Base-by-base conservation (phyloP, 2,113 vertebrate genomes). In the Toxotes jaculatrix region DNA sequence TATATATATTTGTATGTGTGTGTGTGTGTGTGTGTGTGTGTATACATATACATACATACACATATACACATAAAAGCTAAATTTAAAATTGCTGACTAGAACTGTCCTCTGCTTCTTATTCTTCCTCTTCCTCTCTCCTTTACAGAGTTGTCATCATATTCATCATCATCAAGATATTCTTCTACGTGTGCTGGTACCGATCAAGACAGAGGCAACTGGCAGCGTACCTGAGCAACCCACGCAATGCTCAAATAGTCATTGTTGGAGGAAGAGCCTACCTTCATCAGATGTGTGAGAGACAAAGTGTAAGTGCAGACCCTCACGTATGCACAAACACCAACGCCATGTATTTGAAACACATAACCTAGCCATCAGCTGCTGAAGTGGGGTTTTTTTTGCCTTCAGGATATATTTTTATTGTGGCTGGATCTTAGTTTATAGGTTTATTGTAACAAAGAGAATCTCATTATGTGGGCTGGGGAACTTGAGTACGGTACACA, bases 111-210 rank as follows among this genome's bases (percentile, higher is more conserved):
- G 27, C 27, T 27, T 27, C 27, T 27, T 27, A 27, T 27, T 27
- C 27, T 27, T 34, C 4, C 4, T 10, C 8, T 4, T 36, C 42
- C 3, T 66, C 3, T 74, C 16, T 56, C 38, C 14, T 76, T 74
- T 40, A 14, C 87, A 95, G 95, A 93, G 95, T 96, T 61, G 96
- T 96, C 27, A 96, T 96, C 69, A 92, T 96, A 86, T 96, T 96
- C 89, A 96, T 96, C 84, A 95, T 96, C 74, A 95, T 96, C 78
- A 96, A 96, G 91, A 96, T 96, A 74, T 96, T 96, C 91, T 96
- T 96, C 93, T 96, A 96, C 72, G 95, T 96, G 60, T 96, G 96
- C 92, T 96, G 96, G 96, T 96, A 96, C 72, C 96, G 96, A n/a
- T 96, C 96, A 5, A 94, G 96, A 68, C 96, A 96, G 84, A 93